A percentile compares a stretch with the other conserved stretches of the same genome.
Conservation (phyloP, 2,888 invertebrate species). For the Luffia ferchaultella region DNA sequence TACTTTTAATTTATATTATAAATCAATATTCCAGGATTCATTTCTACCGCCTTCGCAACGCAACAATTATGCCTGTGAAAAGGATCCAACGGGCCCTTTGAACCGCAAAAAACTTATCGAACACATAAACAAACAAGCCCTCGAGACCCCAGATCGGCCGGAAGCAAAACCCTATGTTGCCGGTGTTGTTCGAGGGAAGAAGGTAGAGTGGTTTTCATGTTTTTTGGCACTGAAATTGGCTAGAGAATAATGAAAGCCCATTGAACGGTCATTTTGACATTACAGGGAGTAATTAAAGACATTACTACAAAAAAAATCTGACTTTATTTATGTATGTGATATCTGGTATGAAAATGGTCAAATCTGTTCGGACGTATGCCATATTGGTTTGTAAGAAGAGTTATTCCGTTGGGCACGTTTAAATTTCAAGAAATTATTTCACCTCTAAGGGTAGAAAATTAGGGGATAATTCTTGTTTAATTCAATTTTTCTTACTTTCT, state of each 20-base stretch:
- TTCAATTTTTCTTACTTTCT: too few species aligned
- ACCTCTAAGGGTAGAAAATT: too few species aligned
- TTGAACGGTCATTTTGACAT: too few species aligned
- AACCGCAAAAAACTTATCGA: slow-evolving; percentile 95
- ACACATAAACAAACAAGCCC: slow-evolving; percentile 97
- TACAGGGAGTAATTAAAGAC: too few species aligned
- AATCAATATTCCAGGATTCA: slow-evolving; percentile 78
- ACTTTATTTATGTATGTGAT: slow-evolving; percentile 1
- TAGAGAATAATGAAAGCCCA: too few species aligned
- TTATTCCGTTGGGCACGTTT: too few species aligned
- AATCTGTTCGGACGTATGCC: too few species aligned
- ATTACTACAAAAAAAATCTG: neutral
- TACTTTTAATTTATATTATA: too few species aligned
- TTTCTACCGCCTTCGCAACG: slow-evolving; percentile 96
- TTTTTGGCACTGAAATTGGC: too few species aligned
- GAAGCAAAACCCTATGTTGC: slow-evolving; percentile 94
- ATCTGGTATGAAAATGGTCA: neutral
- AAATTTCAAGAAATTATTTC: too few species aligned
- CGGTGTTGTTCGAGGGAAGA: slow-evolving; percentile 91
- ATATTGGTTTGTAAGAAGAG: too few species aligned
- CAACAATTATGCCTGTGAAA: slow-evolving; percentile 95
- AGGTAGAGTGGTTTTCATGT: slow-evolving; percentile 72
- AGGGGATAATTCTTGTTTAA: too few species aligned
- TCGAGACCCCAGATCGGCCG: slow-evolving; percentile 97
- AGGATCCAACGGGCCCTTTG: slow-evolving; percentile 94